A percentile compares a stretch with the other conserved stretches of the same genome.
These are phyloP conservation scores for Pachycephus smyrnensis DNA, from an alignment of 2,888 invertebrate genomes.

Conservation along the genomic window DNA sequence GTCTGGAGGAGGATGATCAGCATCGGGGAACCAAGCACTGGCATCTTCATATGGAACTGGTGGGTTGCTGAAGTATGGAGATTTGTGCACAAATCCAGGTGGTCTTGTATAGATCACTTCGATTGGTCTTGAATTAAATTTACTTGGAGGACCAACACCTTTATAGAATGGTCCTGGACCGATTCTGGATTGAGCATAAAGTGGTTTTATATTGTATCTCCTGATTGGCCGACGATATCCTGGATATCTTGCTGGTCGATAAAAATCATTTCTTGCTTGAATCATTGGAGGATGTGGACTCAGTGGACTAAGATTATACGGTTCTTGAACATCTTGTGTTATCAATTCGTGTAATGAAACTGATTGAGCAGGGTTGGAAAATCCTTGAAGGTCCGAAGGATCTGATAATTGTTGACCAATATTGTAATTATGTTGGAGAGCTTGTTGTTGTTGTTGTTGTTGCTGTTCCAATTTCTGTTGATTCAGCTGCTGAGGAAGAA, in stretches of 20 bases:
- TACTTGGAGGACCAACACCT: constrained; percentile 1
- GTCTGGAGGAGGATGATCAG: constrained; percentile 29
- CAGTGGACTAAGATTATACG: background rate
- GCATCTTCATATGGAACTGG: constrained; percentile 48
- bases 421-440: background rate
- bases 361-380: background rate
- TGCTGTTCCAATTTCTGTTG: background rate
- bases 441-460: background rate
- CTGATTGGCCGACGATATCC: background rate
- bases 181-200: constrained; percentile 14
- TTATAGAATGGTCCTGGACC: constrained; percentile 7
- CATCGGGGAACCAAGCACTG: constrained; percentile 49
- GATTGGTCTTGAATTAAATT: constrained; percentile 34
- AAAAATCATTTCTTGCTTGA: background rate
- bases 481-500: constrained; percentile 15
- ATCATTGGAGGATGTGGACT: background rate
- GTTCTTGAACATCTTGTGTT: background rate
- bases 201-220: background rate
- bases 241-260: background rate
- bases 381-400: too few species aligned
- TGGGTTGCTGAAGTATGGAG: constrained; percentile 32
- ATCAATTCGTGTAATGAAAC: background rate
- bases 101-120: constrained; percentile 59
- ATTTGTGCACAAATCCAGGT: constrained; percentile 36
- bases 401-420: background rate